Percentiles rank a stretch among this genome's conserved stretches.
phyloP scores from a whole-genome alignment of 2,888 invertebrate genomes.

The Mactromeris polynyma region DNA sequence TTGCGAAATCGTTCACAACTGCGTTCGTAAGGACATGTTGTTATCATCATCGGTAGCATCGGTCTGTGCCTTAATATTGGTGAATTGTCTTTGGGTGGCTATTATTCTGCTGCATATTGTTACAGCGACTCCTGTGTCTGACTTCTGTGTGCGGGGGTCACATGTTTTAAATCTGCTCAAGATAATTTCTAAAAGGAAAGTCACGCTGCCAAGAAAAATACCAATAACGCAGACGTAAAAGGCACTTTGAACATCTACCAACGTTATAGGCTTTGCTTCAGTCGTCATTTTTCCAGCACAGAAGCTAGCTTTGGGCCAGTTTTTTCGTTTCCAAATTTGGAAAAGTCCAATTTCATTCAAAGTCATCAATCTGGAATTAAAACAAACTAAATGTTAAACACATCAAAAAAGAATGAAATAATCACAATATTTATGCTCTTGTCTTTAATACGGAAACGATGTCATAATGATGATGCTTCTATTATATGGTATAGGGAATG shows the following conservation, averaged over 20 bases:
- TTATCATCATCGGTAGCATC: not conserved
- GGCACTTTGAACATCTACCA: constrained; percentile 51
- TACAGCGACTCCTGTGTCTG: not conserved
- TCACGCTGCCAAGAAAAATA: constrained; percentile 8
- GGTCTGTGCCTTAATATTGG: not conserved
- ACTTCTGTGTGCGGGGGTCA: not conserved
- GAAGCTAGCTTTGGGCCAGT: constrained; percentile 50
- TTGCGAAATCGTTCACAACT: not conserved
- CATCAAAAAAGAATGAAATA: too few relatives aligned
- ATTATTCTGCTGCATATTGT: not conserved
- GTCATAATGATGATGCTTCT: too few relatives aligned
- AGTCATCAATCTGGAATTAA: constrained; percentile 46
- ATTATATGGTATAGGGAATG: too few relatives aligned
- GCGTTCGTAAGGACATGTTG: not conserved
- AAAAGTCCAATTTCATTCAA: constrained; percentile 56
- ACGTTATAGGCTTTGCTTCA: constrained; percentile 30
- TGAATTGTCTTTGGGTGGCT: not conserved
- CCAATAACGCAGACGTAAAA: constrained; percentile 41
- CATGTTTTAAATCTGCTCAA: not conserved
- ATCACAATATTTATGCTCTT: too few relatives aligned
- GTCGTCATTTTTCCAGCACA: constrained; percentile 33
- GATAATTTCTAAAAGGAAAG: constrained; percentile 24
- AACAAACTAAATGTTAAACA: too few relatives aligned
- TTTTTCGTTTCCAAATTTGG: constrained; percentile 53
- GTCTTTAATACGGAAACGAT: too few relatives aligned